A percentile compares a stretch with the other conserved stretches of the same genome.
phyloP scores from a whole-genome alignment of 1,140 invertebrate genomes.

The Pinna nobilis region DNA sequence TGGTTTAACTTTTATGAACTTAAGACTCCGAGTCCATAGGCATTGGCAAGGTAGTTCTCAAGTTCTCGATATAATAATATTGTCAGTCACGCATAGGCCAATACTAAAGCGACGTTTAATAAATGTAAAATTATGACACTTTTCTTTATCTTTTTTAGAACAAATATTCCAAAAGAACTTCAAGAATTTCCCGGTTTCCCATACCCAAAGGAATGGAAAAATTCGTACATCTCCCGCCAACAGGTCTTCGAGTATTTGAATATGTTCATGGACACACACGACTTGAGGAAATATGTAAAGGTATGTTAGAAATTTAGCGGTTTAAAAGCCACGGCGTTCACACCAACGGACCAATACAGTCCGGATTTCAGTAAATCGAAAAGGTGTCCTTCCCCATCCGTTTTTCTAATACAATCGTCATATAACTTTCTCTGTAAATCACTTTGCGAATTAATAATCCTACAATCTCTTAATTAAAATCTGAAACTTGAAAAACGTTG shows the following conservation, averaged over 20 bases:
- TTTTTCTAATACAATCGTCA: too few species aligned
- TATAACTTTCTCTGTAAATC: too few species aligned
- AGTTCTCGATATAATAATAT: not conserved
- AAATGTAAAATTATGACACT: not conserved
- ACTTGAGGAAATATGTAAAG: slow-evolving; percentile 81
- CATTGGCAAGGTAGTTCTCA: not conserved
- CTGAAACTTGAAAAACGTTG: too few species aligned
- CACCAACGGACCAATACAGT: too few species aligned
- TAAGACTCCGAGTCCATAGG: not conserved
- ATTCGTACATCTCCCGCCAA: slow-evolving; percentile 86
- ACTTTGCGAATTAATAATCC: too few species aligned
- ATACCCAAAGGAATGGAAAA: slow-evolving; percentile 77
- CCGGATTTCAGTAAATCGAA: too few species aligned
- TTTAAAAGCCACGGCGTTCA: too few species aligned
- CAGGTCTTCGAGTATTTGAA: slow-evolving; percentile 88
- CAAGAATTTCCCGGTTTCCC: slow-evolving; percentile 91
- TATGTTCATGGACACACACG: slow-evolving; percentile 84
- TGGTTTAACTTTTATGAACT: not conserved
- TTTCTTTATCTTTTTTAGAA: slow-evolving; percentile 77
- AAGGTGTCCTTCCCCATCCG: too few species aligned
- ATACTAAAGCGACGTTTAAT: not conserved
- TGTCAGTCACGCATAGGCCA: not conserved
- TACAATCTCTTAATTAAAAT: too few species aligned
- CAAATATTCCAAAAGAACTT: slow-evolving; percentile 91
- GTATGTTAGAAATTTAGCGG: too few species aligned